phyloP scores from a whole-genome alignment of 2,888 invertebrate genomes.

The Hirtodrosophila histrioides region DNA sequence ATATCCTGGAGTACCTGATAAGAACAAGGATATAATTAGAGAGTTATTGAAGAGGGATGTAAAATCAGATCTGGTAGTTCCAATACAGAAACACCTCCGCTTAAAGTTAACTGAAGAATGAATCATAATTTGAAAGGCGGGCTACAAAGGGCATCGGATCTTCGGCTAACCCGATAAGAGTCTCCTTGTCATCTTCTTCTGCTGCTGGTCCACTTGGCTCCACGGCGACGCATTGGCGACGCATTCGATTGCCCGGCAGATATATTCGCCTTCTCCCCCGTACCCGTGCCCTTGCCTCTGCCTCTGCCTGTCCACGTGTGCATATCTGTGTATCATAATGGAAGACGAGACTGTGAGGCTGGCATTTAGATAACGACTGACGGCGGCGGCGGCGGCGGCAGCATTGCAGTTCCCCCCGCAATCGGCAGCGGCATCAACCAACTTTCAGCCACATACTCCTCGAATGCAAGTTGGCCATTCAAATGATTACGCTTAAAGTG shows the following conservation, averaged over 20 bases:
- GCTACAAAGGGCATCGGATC: not conserved
- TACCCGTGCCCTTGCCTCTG: constrained; percentile 10
- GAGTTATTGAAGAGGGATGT: no score
- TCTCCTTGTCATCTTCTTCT: constrained; percentile 28
- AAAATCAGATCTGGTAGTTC: no score
- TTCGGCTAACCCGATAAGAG: constrained; percentile 17
- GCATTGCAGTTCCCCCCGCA: not conserved
- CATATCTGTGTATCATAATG: constrained; percentile 84
- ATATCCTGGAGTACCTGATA: no score
- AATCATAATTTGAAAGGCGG: no score
- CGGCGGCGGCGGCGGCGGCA: constrained; percentile 40
- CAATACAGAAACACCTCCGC: no score
- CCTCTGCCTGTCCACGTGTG: constrained; percentile 52
- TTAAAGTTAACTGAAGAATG: no score
- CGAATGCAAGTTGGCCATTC: constrained; percentile 62
- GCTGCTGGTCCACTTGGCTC: constrained; percentile 24
- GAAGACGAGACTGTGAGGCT: constrained; percentile 85
- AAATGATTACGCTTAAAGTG: constrained; percentile 74
- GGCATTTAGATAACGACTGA: constrained; percentile 84
- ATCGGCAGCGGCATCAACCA: constrained; percentile 28
- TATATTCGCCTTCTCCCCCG: constrained; percentile 40
- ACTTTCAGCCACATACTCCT: constrained; percentile 4
- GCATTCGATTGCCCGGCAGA: constrained; percentile 77
- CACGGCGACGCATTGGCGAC: constrained; percentile 79
- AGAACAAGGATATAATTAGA: no score